Evolutionary conservation across 2,797 vertebrate species (phyloP), one percentile per base, ranked within the genome.

Genomic region (Alfaro cultratus): DNA sequence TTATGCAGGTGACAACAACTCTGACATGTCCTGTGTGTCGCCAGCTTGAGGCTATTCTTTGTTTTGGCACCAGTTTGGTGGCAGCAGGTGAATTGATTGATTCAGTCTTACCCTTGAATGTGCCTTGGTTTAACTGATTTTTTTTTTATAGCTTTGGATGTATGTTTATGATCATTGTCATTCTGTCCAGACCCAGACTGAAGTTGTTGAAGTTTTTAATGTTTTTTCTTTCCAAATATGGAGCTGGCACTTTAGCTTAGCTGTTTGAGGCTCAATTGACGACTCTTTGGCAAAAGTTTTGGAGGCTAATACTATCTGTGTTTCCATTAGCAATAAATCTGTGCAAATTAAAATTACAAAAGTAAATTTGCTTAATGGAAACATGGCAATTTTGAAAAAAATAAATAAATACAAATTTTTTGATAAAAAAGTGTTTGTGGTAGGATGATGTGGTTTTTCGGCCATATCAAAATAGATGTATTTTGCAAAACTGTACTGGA

Each of bases 41-140:
- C 39, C 39, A 23, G 68, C 39, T 71, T 43, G 23, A 45, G 68
- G 39, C 23, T n/a, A 15, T 71, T 43, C 68, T 45, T 62, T 62
- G 60, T 62, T 62, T 62, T 62, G 60, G 60, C 60, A 62, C 31
- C 60, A 62, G 31, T 62, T 34, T 62, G 31, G 60, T 62, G 60
- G 60, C 60, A 62, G 15, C 29, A 62, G 60, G 26, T 55, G 53
- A 55, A 55, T n/a, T 62, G 6, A 34, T 8, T 62, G 60, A 34
- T 8, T 62, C 31, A 34, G 60, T 62, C 31, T 34, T 16, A 9
- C 60, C 15, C 31, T 34, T 34, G 31, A 34, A 62, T 62, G 29
- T 31, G 57, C 18, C 7, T 36, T 64, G 62, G 21, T 36, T 64
- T 55, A 29, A 57, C n/a, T 4, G 26, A 57, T n/a, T n/a, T 29